These are phyloP conservation scores for Glomeris marginata DNA, from an alignment of 2,888 invertebrate species.

Conservation along the genomic window DNA sequence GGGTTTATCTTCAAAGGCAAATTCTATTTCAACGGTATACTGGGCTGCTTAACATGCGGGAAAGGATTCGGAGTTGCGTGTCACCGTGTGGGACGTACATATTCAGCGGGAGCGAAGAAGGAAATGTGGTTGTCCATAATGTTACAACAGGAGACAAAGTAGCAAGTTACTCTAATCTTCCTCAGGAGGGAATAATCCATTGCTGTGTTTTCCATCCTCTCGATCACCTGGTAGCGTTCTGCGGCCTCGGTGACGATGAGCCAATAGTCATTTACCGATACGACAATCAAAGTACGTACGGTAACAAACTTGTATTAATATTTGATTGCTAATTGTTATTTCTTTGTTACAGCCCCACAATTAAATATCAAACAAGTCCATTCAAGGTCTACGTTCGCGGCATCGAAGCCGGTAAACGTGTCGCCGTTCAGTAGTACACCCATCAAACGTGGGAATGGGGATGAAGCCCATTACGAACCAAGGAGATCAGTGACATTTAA, in stretches of 20 bases:
- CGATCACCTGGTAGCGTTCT: slow-evolving; percentile 9
- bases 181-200: slow-evolving; percentile 1
- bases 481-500: neutral
- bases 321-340: neutral
- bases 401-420: neutral
- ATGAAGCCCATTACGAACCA: neutral
- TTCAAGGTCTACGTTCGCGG: neutral
- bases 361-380: slow-evolving; percentile 1
- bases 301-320: neutral
- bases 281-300: too few relatives aligned
- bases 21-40: slow-evolving; percentile 25
- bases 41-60: slow-evolving; percentile 29
- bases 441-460: neutral
- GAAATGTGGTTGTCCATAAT: slow-evolving; percentile 21
- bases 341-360: neutral
- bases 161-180: slow-evolving; percentile 5
- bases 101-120: slow-evolving; percentile 46
- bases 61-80: slow-evolving; percentile 38
- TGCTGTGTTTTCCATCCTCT: slow-evolving; percentile 4
- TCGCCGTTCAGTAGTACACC: neutral
- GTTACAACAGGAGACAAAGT: slow-evolving; percentile 4
- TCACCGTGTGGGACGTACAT: slow-evolving; percentile 47
- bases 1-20: neutral
- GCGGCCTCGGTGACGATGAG: neutral
- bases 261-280: slow-evolving; percentile 9